A percentile compares a stretch with the other conserved stretches of the same genome.
phyloP scores from a whole-genome alignment of 2,113 vertebrate genomes.

The Regulus satrapa region DNA sequence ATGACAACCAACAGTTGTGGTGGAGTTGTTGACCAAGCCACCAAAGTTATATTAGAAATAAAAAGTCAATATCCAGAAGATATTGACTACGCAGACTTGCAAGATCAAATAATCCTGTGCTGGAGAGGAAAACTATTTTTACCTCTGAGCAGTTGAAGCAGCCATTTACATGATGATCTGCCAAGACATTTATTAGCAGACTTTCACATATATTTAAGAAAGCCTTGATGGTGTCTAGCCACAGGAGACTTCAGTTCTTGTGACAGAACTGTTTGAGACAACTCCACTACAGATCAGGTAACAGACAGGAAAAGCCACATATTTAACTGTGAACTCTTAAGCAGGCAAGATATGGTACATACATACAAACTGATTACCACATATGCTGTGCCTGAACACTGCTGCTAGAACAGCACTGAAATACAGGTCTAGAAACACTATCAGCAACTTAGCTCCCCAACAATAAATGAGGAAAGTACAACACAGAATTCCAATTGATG shows the following conservation, averaged over 20 bases:
- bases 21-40: neutral
- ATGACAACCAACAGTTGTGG: neutral
- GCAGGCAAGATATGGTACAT: neutral
- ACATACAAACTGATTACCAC: neutral
- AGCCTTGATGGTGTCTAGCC: neutral
- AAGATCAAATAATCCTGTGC: neutral
- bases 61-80: constrained; percentile 5
- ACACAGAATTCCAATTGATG: neutral
- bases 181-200: neutral
- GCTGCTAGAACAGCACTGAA: neutral
- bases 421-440: neutral
- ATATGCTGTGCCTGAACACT: neutral
- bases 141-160: neutral
- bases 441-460: neutral
- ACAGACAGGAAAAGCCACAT: neutral
- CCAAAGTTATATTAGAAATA: neutral
- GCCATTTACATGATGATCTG: neutral
- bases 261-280: neutral
- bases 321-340: neutral
- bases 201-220: neutral
- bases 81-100: neutral
- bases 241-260: neutral
- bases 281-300: neutral
- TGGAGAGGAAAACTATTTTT: neutral
- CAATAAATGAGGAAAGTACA: neutral